These are phyloP conservation scores for Littorina saxatilis DNA, from an alignment of 1,140 invertebrate species.

Conservation along the genomic window DNA sequence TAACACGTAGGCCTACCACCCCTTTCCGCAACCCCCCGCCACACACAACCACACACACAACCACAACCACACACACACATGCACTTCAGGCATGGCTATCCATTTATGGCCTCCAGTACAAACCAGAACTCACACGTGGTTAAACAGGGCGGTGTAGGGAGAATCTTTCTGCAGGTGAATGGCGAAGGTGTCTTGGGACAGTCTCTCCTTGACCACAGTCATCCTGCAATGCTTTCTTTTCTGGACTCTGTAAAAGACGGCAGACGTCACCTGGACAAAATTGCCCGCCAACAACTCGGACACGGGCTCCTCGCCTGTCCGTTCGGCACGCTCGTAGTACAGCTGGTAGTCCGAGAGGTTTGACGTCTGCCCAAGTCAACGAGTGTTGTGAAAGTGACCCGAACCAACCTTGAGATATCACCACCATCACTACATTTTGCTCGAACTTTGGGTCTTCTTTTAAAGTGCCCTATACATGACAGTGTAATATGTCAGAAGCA, in stretches of 20 bases:
- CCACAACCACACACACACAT: not conserved
- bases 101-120: not conserved
- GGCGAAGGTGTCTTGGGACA: not conserved
- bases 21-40: too few species aligned
- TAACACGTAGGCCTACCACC: too few species aligned
- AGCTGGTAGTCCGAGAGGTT: not conserved
- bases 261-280: not conserved
- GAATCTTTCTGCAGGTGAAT: constrained; percentile 18
- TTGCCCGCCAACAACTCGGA: not conserved
- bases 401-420: too few species aligned
- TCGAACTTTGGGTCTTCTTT: too few species aligned
- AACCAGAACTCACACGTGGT: not conserved
- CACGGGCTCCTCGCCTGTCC: not conserved
- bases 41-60: not conserved
- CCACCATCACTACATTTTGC: too few species aligned
- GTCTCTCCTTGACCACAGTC: not conserved
- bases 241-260: not conserved
- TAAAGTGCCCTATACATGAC: too few species aligned
- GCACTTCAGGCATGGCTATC: not conserved
- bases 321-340: not conserved
- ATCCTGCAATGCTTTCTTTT: not conserved
- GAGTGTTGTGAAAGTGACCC: too few species aligned
- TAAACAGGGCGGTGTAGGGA: not conserved
- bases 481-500: too few species aligned
- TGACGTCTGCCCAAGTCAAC: not conserved